These are phyloP conservation scores for Lasioglossum zephyrum DNA, from an alignment of 2,888 invertebrate species.

Conservation along the genomic window DNA sequence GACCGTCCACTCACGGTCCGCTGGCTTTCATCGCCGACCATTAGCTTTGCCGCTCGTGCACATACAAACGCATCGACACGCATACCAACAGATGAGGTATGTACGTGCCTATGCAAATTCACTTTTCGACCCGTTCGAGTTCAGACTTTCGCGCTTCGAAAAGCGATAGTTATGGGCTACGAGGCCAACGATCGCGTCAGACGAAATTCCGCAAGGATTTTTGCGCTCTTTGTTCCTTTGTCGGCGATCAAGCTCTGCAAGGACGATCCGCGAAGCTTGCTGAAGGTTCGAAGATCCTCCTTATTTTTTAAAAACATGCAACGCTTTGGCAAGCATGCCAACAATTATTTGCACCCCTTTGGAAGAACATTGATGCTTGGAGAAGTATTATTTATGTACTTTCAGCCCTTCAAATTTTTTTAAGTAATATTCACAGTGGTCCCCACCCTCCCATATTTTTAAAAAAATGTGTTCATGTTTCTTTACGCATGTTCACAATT, in stretches of 20 bases:
- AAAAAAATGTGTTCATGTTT: background rate
- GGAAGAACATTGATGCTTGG: background rate
- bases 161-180: conserved; percentile 52
- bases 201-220: background rate
- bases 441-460: background rate
- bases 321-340: no score
- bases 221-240: background rate
- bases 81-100: background rate
- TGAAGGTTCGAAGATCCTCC: no score
- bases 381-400: background rate
- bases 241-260: background rate
- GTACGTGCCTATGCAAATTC: conserved; percentile 41
- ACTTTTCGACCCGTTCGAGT: conserved; percentile 40
- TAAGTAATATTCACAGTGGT: background rate
- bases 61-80: background rate
- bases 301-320: no score
- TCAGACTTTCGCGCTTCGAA: conserved; percentile 18
- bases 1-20: conserved; percentile 21
- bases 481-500: background rate
- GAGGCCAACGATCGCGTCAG: background rate
- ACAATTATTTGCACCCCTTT: no score
- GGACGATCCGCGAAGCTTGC: background rate
- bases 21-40: conserved; percentile 17
- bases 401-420: background rate
- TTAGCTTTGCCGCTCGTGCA: background rate